Evolutionary conservation across 2,888 invertebrate species (phyloP), one percentile per base, ranked within the genome.

Genomic region (Homarus gammarus): DNA sequence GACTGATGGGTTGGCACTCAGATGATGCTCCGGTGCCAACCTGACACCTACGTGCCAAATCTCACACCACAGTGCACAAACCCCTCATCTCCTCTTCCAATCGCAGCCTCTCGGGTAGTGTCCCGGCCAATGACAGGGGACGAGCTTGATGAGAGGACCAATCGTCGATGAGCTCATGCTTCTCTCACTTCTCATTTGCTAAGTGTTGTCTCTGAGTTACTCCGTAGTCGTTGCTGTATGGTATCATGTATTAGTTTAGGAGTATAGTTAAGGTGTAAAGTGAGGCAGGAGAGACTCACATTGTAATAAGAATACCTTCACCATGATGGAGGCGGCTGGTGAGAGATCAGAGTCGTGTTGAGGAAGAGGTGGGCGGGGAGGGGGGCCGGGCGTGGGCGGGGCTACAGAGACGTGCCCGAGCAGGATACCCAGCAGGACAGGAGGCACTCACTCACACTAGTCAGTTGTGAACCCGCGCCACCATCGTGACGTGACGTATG

Each of bases 1-100:
- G 5, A 18, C 31, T n/a, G 49, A 31, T 27, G 75, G 49, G n/a
- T 31, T 75, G 44, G 44, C 44, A 70, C 73, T 38, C 40, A 40
- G 27, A 44, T 15, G 44, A 22, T 44, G 31, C 10, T 36, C 18
- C 8, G 75, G 44, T 36, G 31, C 22, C n/a, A n/a, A n/a, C n/a
- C 81, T 68, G n/a, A 81, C 64, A 64, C 82, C 31, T 70, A 70
- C 70, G 82, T 83, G 82, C 49, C 78, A 70, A 82, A 15, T 31
- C 44, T n/a, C 40, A 38, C 82, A 49, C 31, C 1, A 8, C 70
- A 44, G 31, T 49, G 38, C 49, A 70, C 70, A 38, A 81, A 56
- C 51, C 56, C 12, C 56, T 36, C 56, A 31, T 51, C 38, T 31
- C 64, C 44, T 64, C n/a, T 22, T 6, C 75, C 75, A 75, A 40